Percentiles rank a stretch among this genome's conserved stretches.
phyloP scores from a whole-genome alignment of 1,140 invertebrate species.

The Cecropterus lyciades region DNA sequence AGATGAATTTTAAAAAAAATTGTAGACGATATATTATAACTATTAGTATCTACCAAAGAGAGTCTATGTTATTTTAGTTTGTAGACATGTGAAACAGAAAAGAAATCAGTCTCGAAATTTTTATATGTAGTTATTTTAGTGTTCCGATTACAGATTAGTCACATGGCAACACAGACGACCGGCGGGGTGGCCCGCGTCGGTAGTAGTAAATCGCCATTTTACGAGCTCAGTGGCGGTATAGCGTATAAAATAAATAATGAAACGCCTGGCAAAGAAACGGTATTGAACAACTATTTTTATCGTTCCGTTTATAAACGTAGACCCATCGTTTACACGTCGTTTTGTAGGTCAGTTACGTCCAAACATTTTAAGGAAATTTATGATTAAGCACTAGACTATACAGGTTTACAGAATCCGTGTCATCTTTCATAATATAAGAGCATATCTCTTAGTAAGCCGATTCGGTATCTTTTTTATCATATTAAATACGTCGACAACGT shows the following conservation, averaged over 20 bases:
- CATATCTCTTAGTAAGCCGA: too few relatives aligned
- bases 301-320: slow-evolving; percentile 3
- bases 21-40: too few relatives aligned
- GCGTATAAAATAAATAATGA: slow-evolving; percentile 20
- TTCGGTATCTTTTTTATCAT: background rate
- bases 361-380: slow-evolving; percentile 28
- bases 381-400: background rate
- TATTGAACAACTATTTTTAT: slow-evolving; percentile 25
- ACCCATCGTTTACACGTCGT: background rate
- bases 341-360: slow-evolving; percentile 28
- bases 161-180: slow-evolving; percentile 6
- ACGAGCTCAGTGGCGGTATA: slow-evolving; percentile 2
- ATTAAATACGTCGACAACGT: too few relatives aligned
- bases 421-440: background rate
- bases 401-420: background rate
- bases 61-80: too few relatives aligned
- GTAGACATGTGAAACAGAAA: too few relatives aligned
- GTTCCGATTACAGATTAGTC: too few relatives aligned
- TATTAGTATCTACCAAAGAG: too few relatives aligned
- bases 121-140: too few relatives aligned
- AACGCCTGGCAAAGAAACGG: slow-evolving; percentile 4
- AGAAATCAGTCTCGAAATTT: too few relatives aligned
- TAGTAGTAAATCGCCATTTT: slow-evolving; percentile 21
- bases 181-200: slow-evolving; percentile 6
- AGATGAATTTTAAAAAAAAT: too few relatives aligned